phyloP scores from a whole-genome alignment of 1,140 invertebrate species.

The Drosophila nasuta region DNA sequence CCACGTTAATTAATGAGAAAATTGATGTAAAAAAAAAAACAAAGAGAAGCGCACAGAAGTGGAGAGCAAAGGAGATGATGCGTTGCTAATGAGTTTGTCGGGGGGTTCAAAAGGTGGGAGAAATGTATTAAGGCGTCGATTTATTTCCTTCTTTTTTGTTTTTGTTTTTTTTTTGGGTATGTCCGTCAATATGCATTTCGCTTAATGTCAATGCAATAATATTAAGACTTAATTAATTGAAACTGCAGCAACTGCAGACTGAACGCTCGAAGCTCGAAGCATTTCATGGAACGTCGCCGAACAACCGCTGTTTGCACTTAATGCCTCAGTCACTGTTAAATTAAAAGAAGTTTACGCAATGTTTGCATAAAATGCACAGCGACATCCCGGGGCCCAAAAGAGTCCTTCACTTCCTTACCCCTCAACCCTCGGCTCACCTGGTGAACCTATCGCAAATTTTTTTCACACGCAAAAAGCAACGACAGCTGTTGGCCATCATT shows the following conservation, averaged over 20 bases:
- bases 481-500: conserved; percentile 69
- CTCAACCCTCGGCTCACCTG: neutral
- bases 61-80: conserved; percentile 12
- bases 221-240: conserved; percentile 83
- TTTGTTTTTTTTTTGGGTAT: neutral
- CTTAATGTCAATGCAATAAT: conserved; percentile 80
- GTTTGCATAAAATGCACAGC: conserved; percentile 77
- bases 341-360: conserved; percentile 83
- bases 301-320: conserved; percentile 64
- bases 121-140: conserved; percentile 21
- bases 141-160: too few relatives aligned
- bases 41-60: neutral
- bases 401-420: neutral
- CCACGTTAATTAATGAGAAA: conserved; percentile 79
- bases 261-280: neutral
- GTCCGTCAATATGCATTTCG: conserved; percentile 69
- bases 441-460: conserved; percentile 2
- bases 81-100: conserved; percentile 66
- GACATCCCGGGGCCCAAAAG: conserved; percentile 63
- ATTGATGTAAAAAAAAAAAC: conserved; percentile 65
- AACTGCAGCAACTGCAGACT: conserved; percentile 54
- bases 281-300: conserved; percentile 13
- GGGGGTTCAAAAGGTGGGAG: neutral
- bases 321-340: conserved; percentile 52
- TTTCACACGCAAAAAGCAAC: conserved; percentile 42